Conservation (phyloP, 2,888 invertebrate genomes). For the Xylophagus ater region DNA sequence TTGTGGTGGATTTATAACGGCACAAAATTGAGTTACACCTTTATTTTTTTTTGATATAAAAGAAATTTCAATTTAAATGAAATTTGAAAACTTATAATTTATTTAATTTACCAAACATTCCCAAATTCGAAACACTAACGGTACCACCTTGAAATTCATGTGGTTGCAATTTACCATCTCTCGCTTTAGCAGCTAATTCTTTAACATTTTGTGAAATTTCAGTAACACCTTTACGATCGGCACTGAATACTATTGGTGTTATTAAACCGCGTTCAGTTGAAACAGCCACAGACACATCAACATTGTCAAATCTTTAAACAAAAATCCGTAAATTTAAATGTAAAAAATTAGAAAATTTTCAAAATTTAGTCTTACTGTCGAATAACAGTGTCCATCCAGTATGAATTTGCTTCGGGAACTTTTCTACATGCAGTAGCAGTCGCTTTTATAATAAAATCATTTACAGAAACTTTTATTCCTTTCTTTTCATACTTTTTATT, state of each 20-base stretch:
- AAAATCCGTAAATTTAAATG: not conserved
- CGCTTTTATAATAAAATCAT: conserved; percentile 94
- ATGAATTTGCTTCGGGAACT: conserved; percentile 88
- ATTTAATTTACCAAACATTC: conserved; percentile 66
- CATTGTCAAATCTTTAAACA: conserved; percentile 60
- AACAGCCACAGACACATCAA: conserved; percentile 95
- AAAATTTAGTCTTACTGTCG: conserved; percentile 90
- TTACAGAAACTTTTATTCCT: conserved; percentile 79
- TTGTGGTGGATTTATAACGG: conserved; percentile 94
- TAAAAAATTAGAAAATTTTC: no score
- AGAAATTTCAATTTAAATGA: not conserved
- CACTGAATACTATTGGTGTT: conserved; percentile 89
- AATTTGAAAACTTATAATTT: not conserved
- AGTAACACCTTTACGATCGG: conserved; percentile 78
- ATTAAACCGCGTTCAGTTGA: conserved; percentile 90
- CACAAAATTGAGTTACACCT: conserved; percentile 78
- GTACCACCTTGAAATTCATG: conserved; percentile 96
- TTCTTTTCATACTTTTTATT: conserved; percentile 72
- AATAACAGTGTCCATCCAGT: conserved; percentile 89
- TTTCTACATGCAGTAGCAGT: conserved; percentile 77
- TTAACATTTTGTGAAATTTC: conserved; percentile 74
- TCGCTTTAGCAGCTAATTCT: conserved; percentile 71
- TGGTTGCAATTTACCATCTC: conserved; percentile 79
- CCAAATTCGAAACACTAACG: conserved; percentile 87
- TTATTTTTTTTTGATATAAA: conserved; percentile 8